Conservation (phyloP, 2,113 vertebrate species). For the Octodon degus region DNA sequence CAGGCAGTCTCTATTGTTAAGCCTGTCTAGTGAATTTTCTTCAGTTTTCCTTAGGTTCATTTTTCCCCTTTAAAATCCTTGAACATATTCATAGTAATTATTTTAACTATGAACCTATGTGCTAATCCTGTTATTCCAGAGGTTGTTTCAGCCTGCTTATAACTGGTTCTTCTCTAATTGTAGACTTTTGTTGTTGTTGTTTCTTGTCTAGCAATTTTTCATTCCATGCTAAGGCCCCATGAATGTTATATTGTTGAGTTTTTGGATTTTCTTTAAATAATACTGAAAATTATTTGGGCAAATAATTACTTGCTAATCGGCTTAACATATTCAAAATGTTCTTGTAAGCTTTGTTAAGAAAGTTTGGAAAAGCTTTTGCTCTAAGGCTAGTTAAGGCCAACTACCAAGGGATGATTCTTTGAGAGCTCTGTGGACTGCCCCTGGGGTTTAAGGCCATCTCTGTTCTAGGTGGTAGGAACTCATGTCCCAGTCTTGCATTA, state of each 20-base stretch:
- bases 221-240: neutral
- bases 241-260: neutral
- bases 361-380: conserved; percentile 36
- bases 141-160: neutral
- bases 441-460: neutral
- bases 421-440: neutral
- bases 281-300: conserved; percentile 34
- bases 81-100: conserved; percentile 25
- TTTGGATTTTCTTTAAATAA: conserved; percentile 33
- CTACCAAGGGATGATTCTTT: neutral
- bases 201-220: conserved; percentile 17
- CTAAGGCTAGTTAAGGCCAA: neutral
- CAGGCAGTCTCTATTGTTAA: neutral
- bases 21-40: neutral
- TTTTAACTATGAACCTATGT: neutral
- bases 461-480: neutral
- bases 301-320: conserved; percentile 3
- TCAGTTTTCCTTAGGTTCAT: neutral
- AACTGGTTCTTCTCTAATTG: neutral
- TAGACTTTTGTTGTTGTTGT: neutral
- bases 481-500: neutral
- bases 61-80: conserved; percentile 33
- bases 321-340: conserved; percentile 30
- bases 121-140: neutral
- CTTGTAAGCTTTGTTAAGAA: conserved; percentile 16